Percentiles rank a stretch among this genome's conserved stretches.
These are phyloP conservation scores for Monochamus saltuarius DNA, from an alignment of 1,140 invertebrate genomes.

Conservation along the genomic window DNA sequence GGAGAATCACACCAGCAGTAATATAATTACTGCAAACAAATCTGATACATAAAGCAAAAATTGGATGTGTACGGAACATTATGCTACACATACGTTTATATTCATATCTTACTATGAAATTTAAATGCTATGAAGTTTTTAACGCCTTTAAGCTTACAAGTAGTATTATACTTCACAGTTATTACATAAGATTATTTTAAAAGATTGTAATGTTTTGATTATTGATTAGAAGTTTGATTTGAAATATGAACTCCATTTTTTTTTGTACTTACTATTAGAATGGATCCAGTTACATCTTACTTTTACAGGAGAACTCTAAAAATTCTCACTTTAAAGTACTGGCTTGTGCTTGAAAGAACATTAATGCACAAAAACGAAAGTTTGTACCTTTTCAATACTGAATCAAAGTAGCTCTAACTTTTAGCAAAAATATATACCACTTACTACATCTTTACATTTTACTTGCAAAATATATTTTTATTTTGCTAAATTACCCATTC, in stretches of 20 bases:
- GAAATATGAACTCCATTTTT: too few relatives aligned
- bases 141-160: too few relatives aligned
- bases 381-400: conserved; percentile 20
- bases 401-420: conserved; percentile 17
- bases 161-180: too few relatives aligned
- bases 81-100: neutral
- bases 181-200: too few relatives aligned
- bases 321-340: too few relatives aligned
- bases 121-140: too few relatives aligned
- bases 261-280: too few relatives aligned
- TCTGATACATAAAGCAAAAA: neutral
- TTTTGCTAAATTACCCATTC: conserved; percentile 11
- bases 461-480: conserved; percentile 32
- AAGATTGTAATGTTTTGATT: too few relatives aligned
- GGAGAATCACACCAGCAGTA: neutral
- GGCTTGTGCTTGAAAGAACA: neutral
- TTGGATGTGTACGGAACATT: neutral
- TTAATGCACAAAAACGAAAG: conserved; percentile 4
- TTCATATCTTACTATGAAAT: too few relatives aligned
- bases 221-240: too few relatives aligned
- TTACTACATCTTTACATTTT: conserved; percentile 20
- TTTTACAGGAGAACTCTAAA: too few relatives aligned
- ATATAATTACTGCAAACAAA: neutral
- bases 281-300: too few relatives aligned
- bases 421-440: conserved; percentile 38